Percentiles rank a stretch among this genome's conserved stretches.
These are phyloP conservation scores for Phytoseiulus persimilis DNA, from an alignment of 2,888 invertebrate species.

Conservation along the genomic window DNA sequence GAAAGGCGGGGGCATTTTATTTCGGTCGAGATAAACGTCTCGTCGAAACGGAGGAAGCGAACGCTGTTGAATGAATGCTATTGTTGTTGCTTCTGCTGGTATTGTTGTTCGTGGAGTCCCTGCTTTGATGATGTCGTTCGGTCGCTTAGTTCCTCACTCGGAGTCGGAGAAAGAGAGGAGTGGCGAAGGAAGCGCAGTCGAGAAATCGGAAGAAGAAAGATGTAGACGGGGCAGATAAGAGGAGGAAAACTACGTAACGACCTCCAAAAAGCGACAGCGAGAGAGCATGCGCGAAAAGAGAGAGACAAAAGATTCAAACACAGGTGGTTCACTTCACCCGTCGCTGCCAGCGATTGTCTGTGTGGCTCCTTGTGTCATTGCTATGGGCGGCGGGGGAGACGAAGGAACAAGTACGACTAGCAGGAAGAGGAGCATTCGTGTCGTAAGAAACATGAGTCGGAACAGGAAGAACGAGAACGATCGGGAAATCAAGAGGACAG, in stretches of 20 bases:
- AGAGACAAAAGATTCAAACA: conserved; percentile 5
- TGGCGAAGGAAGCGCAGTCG: not conserved
- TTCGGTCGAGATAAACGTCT: not conserved
- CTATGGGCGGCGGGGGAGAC: not conserved
- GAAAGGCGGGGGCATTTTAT: not conserved
- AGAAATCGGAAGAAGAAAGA: not conserved
- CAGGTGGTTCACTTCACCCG: not conserved
- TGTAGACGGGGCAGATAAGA: not conserved
- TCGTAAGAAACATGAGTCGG: not conserved
- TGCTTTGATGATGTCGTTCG: not conserved
- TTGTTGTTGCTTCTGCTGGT: not conserved
- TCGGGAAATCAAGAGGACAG: not conserved
- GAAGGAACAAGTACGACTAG: not conserved
- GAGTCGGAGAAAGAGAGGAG: not conserved
- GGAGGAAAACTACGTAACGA: not conserved
- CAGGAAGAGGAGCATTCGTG: not conserved
- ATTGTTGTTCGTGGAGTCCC: not conserved
- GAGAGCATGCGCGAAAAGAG: not conserved
- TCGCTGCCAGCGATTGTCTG: not conserved
- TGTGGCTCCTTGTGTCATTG: not conserved
- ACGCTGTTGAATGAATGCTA: not conserved
- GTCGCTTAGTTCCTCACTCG: not conserved
- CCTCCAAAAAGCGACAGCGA: not conserved
- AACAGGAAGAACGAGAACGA: not conserved
- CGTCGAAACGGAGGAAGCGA: not conserved